A percentile compares a stretch with the other conserved stretches of the same genome.
Evolutionary conservation across 2,113 vertebrate genomes (phyloP).

Genomic region (Daubentonia madagascariensis): DNA sequence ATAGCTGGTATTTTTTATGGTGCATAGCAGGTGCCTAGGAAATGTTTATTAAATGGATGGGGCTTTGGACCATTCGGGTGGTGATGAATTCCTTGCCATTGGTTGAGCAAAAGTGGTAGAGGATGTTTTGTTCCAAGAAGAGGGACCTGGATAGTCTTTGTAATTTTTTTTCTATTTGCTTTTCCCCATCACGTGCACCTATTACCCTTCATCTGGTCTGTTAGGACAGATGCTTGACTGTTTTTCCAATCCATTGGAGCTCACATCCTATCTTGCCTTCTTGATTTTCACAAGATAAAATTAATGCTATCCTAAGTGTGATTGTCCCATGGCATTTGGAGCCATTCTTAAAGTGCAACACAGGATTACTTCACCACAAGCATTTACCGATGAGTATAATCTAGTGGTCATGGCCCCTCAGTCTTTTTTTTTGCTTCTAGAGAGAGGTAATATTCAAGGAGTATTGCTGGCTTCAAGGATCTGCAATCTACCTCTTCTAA

Average conservation of each 20-base stretch:
- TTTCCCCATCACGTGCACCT: background rate
- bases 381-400: background rate
- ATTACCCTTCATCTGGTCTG: background rate
- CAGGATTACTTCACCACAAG: background rate
- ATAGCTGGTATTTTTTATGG: background rate
- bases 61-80: background rate
- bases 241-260: background rate
- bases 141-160: background rate
- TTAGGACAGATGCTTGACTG: background rate
- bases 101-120: background rate
- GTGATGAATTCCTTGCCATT: background rate
- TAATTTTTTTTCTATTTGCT: background rate
- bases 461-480: background rate
- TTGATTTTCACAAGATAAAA: background rate
- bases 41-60: background rate
- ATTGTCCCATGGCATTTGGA: background rate
- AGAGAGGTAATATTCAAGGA: background rate
- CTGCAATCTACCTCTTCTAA: background rate
- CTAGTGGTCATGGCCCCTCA: background rate
- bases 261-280: background rate
- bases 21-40: background rate
- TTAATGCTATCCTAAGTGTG: background rate
- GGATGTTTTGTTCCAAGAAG: background rate
- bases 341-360: background rate
- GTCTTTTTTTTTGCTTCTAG: background rate